Evolutionary conservation across 2,797 vertebrate species (phyloP).

Genomic region (Cetoscarus ocellatus): DNA sequence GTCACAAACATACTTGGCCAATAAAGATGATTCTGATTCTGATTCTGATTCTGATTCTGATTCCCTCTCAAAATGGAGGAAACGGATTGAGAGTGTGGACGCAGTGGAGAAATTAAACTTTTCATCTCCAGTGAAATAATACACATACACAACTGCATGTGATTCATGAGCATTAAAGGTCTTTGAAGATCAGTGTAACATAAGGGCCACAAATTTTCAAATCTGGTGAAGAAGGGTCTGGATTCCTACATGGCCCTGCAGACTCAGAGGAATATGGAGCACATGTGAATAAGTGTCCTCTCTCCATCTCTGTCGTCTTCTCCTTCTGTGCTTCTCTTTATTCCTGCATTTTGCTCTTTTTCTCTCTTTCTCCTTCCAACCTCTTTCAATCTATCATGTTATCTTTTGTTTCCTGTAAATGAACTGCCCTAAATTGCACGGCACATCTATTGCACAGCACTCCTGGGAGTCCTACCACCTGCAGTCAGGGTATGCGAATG

Average conservation of each 20-base stretch:
- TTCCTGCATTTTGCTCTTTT: constrained; percentile 7
- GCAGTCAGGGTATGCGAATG: constrained; percentile 1
- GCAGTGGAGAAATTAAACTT: constrained; percentile 14
- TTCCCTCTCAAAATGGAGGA: constrained; percentile 39
- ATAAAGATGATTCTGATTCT: too few relatives aligned
- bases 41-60: too few relatives aligned
- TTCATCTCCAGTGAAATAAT: constrained; percentile 23
- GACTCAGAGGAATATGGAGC: constrained; percentile 41
- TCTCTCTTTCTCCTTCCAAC: constrained; percentile 9
- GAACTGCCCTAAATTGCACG: constrained; percentile 41
- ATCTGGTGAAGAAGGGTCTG: constrained; percentile 46
- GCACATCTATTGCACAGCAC: constrained; percentile 48
- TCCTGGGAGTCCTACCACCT: constrained; percentile 32
- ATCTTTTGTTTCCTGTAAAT: constrained; percentile 49
- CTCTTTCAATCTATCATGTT: constrained; percentile 29
- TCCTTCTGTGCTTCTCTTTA: constrained; percentile 15
- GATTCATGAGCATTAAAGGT: constrained; percentile 35
- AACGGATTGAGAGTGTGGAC: constrained; percentile 22
- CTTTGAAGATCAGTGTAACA: constrained; percentile 69
- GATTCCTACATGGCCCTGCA: constrained; percentile 34
- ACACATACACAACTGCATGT: constrained; percentile 4
- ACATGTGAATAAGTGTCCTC: constrained; percentile 44
- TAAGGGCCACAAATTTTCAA: constrained; percentile 35
- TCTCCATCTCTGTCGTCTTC: constrained; percentile 17
- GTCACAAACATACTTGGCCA: too few relatives aligned